Base-by-base conservation (phyloP, 2,113 vertebrate genomes). In the Pitta sordida region DNA sequence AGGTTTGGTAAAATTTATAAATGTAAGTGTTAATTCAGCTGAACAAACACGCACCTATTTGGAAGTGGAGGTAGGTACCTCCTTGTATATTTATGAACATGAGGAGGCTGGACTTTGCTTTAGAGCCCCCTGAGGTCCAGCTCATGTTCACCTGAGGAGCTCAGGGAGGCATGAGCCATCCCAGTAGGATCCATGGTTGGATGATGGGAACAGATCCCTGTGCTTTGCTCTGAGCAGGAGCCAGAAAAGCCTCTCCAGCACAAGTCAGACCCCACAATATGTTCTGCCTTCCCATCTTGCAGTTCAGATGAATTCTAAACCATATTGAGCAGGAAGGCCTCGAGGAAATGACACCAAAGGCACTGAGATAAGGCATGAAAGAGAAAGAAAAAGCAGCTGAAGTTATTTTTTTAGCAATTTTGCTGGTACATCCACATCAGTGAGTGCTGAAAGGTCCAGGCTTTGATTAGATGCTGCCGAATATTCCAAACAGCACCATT, bases 1-100 rank as follows among this genome's bases (percentile, higher is more conserved):
- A 65, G 29, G 10, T 86, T 80, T 74, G 59, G 91, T 89, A 78
- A 88, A 93, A 90, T 93, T 94, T 56, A 39, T 44, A 83, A 68
- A 30, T 51, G 70, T 39, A 39, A 53, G 19, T 69, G 34, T 63
- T 43, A 58, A 91, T 81, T 56, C 46, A 71, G 26, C 4, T 13
- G 73, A 80, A 87, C 65, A 84, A 79, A 87, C 44, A 49, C 16
- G 55, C 14, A 34, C 13, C 41, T 80, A 13, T 36, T 64, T 70
- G 39, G 49, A 82, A 6, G 9, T 8, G n/a, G 70, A 94, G 51
- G 9, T 76, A 67, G 46, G 34, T 49, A 58, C 60, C 83, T 85
- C 55, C 56, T 23, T 71, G 10, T 55, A 0, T 73, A 9, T 55
- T 83, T 68, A 32, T 83, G 52, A 59, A 13, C 22, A 3, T 48